Base-by-base conservation (phyloP, 1,140 invertebrate species). In the Procambarus virginalis region DNA sequence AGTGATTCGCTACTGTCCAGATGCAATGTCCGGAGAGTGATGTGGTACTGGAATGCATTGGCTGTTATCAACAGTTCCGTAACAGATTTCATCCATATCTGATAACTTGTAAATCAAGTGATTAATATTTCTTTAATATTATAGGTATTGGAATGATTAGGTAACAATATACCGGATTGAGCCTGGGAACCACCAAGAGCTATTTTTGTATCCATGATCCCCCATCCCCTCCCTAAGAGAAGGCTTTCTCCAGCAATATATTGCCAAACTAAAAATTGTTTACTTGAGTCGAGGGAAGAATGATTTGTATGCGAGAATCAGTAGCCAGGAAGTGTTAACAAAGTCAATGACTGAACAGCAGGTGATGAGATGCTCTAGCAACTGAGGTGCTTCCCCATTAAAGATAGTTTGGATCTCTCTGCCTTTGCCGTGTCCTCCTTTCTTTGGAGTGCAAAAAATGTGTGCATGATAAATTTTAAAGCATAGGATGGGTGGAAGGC, bases 141-240 rank as follows among this genome's bases (percentile, higher is more conserved):
- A 73, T 73, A 73, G 68, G 22, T 73, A 73, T 34, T 73, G 22
- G n/a, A 34, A 73, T 73, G 22, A 73, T 20, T 34, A 73, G 22
- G 68, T 73, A 34, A 73, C 68, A 73, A 73, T 73, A 73, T 73
- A 22, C 68, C 45, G 82, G 48, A 58, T 84, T 76, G 49, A 84
- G 82, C 82, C 82, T 84, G 82, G 82, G 49, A 84, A 84, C 68
- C 68, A 84, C 68, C 45, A 73, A 84, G 70, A 84, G 82, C 82
- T 84, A 84, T 84, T 84, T 84, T 84, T 84, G 70, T 84, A 84
- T 84, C 82, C 48, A 34, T 64, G n/a, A 58, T 51, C 68, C 64
- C 82, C 82, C 82, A 46, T n/a, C 82, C 68, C 81, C 81, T 34
- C 81, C 48, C 70, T 49, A 48, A 85, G 70, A 34, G 34, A 81